Evolutionary conservation across 2,113 vertebrate species (phyloP), one percentile per base, ranked within the genome.

Genomic region (Lampris incognitus): DNA sequence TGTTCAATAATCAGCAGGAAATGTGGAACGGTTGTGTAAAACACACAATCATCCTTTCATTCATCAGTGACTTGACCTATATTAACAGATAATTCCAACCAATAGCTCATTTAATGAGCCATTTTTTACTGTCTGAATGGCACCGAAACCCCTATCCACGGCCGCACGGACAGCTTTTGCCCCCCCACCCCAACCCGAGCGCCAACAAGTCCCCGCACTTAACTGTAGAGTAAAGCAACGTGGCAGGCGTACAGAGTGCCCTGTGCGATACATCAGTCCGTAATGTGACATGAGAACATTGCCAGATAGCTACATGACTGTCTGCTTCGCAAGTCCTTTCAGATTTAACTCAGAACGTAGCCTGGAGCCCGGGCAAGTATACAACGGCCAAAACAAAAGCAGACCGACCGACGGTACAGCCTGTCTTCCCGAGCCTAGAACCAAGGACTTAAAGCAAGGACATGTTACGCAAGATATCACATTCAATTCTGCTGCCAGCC

Each of bases 391-490:
- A 76, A 77, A 66, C 70, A 60, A 80, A 82, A 66, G 62, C 78
- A 58, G 69, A 69, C 78, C 50, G 85, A 75, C 82, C 86, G 69
- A 76, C 60, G 76, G 82, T 84, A 69, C 57, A 74, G 77, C 72
- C 69, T 89, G 82, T 78, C 81, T 85, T 86, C 81, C 82, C 54
- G 62, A 82, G 84, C 83, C 83, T 76, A 77, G 57, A 83, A 87
- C 72, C 74, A 76, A 83, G 88, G 88, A 84, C 84, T 89, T 69
- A 59, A 85, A 89, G 71, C 86, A 86, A 91, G 86, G 87, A 83
- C 84, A 76, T 66, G 84, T 88, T 89, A 89, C 65, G 86, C 85
- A 89, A 91, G 85, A 90, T 80, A 83, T 92, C 90, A 82, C 81
- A 81, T 90, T 89, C 67, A 83, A 83, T 89, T 76, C 74, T 72